phyloP scores from a whole-genome alignment of 30 jellyfish, hydroid and myxozoan species.

The Rhopilema esculentum region DNA sequence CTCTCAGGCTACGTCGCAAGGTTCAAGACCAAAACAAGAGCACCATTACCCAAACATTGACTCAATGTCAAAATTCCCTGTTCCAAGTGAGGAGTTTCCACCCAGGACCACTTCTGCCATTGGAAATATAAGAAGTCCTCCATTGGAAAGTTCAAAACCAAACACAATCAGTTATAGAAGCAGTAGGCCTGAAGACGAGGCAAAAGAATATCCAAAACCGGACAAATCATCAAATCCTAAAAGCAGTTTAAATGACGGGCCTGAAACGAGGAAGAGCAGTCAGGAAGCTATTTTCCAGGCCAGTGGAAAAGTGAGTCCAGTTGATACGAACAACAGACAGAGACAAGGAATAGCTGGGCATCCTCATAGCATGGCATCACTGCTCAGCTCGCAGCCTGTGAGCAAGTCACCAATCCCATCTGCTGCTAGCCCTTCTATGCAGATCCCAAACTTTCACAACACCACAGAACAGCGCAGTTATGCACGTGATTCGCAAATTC shows the following conservation, averaged over 20 bases:
- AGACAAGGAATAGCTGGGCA: constrained; percentile 51
- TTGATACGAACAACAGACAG: background rate
- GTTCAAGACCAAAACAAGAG: constrained; percentile 25
- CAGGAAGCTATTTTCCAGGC: background rate
- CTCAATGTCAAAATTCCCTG: background rate
- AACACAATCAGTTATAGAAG: constrained; percentile 21
- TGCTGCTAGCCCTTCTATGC: background rate
- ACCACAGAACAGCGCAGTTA: background rate
- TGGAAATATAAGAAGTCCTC: constrained; percentile 28
- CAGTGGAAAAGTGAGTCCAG: background rate
- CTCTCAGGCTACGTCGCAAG: constrained; percentile 52
- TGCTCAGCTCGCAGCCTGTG: constrained; percentile 37
- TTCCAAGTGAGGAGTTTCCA: constrained; percentile 10
- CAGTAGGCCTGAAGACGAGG: constrained; percentile 11
- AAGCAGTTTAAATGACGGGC: background rate
- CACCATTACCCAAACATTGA: constrained; percentile 17
- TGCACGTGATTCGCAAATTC: background rate
- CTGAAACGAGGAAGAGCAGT: background rate
- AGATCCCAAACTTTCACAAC: background rate
- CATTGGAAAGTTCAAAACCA: constrained; percentile 4
- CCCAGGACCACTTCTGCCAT: constrained; percentile 16
- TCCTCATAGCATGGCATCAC: constrained; percentile 65
- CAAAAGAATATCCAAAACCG: background rate
- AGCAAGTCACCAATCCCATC: constrained; percentile 21
- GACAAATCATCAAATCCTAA: background rate